phyloP scores from a whole-genome alignment of 1,140 invertebrate genomes.

The Lordiphosa collinella region DNA sequence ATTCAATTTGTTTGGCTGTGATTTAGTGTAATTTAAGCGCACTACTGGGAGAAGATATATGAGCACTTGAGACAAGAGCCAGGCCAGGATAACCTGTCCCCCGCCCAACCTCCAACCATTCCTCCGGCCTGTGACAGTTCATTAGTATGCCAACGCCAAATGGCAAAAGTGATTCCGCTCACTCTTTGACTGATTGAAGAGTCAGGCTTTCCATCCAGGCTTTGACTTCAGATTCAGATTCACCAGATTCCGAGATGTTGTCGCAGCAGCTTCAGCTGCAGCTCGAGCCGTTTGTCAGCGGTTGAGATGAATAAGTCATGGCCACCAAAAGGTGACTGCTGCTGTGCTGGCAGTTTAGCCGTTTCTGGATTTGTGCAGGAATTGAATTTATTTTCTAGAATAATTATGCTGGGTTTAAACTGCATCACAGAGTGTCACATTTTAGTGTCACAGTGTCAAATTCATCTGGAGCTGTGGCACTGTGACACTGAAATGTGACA shows the following conservation, averaged over 20 bases:
- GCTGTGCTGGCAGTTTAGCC: slow-evolving; percentile 33
- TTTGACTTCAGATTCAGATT: slow-evolving; percentile 13
- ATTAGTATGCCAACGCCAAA: slow-evolving; percentile 67
- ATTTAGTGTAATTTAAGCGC: slow-evolving; percentile 76
- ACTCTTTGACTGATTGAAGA: slow-evolving; percentile 39
- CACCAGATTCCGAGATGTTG: not conserved
- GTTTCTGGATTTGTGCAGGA: not conserved
- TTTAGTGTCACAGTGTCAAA: too few species aligned
- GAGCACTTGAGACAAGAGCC: slow-evolving; percentile 43
- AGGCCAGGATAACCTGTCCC: not conserved
- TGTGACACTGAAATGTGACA: too few species aligned
- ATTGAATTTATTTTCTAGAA: too few species aligned
- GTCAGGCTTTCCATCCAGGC: not conserved
- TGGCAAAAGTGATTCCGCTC: slow-evolving; percentile 56
- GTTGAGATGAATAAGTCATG: slow-evolving; percentile 74
- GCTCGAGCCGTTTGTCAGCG: slow-evolving; percentile 63
- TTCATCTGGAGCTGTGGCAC: too few species aligned
- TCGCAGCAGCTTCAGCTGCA: slow-evolving; percentile 16
- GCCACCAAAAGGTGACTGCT: slow-evolving; percentile 25
- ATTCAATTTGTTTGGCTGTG: slow-evolving; percentile 75
- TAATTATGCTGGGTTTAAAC: too few species aligned
- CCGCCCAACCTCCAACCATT: not conserved
- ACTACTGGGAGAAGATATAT: slow-evolving; percentile 67
- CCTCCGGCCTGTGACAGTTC: slow-evolving; percentile 66
- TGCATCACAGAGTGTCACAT: too few species aligned